phyloP scores from a whole-genome alignment of 2,797 vertebrate species.

The Peromyscus melanophrys region DNA sequence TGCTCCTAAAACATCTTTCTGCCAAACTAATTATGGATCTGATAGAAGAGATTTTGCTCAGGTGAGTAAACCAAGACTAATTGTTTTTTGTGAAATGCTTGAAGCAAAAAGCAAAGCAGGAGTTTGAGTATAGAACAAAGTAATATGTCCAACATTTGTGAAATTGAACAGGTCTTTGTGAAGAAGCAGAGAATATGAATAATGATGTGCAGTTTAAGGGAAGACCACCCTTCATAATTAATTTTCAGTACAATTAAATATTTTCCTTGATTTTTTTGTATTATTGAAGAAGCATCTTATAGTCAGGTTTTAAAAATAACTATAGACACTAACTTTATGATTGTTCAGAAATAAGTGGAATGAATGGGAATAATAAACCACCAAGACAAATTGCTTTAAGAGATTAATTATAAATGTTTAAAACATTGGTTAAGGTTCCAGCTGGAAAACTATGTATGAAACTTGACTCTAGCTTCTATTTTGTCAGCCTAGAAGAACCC shows the following conservation, averaged over 20 bases:
- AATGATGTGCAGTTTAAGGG: background rate
- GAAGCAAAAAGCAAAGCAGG: background rate
- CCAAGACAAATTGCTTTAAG: background rate
- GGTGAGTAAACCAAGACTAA: background rate
- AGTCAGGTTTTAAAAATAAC: background rate
- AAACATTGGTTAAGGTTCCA: constrained; percentile 52
- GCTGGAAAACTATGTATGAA: background rate
- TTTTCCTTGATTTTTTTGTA: background rate
- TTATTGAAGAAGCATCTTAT: background rate
- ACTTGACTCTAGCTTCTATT: background rate
- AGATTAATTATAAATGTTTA: constrained; percentile 13
- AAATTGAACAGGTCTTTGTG: constrained; percentile 12
- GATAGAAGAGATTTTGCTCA: background rate
- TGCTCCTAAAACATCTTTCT: background rate
- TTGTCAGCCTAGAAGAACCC: background rate
- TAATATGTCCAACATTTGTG: background rate
- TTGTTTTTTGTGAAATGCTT: background rate
- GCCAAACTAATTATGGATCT: background rate
- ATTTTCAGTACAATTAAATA: background rate
- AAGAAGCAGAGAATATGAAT: background rate
- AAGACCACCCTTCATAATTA: background rate
- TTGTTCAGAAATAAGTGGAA: constrained; percentile 18
- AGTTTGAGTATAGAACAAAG: background rate
- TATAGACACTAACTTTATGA: constrained; percentile 4
- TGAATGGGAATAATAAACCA: constrained; percentile 42